phyloP scores from a whole-genome alignment of 2,888 invertebrate species.

The Anthophora plumipes region DNA sequence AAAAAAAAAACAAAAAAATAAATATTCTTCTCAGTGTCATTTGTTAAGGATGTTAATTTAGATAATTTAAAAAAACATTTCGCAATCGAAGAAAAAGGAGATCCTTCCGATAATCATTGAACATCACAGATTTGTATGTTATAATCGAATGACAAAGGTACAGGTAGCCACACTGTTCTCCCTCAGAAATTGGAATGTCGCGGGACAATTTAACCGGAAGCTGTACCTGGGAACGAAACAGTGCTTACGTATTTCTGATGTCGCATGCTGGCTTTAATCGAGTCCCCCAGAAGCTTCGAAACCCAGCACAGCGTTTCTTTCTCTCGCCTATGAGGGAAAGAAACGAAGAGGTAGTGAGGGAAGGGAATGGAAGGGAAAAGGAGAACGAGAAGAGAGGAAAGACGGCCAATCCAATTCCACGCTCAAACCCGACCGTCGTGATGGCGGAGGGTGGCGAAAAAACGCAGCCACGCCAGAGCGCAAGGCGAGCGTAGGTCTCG shows the following conservation, averaged over 20 bases:
- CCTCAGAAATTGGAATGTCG: constrained; percentile 31
- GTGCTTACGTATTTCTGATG: constrained; percentile 57
- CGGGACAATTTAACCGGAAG: constrained; percentile 55
- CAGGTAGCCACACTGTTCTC: constrained; percentile 21
- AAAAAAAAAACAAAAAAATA: too few relatives aligned
- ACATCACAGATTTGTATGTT: background rate
- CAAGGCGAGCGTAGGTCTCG: constrained; percentile 64
- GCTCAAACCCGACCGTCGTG: constrained; percentile 73
- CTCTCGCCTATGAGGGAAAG: constrained; percentile 34
- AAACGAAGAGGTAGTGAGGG: constrained; percentile 33
- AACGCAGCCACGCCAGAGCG: constrained; percentile 68
- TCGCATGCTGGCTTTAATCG: constrained; percentile 66
- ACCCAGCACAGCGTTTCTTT: constrained; percentile 64
- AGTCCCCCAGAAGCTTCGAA: constrained; percentile 65
- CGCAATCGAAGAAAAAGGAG: background rate
- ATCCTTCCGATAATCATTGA: background rate
- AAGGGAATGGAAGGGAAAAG: too few relatives aligned
- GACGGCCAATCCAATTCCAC: constrained; percentile 77
- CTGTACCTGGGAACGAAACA: constrained; percentile 38
- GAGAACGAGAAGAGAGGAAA: constrained; percentile 59
- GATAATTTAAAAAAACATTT: background rate
- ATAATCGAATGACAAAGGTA: constrained; percentile 10
- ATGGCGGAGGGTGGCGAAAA: constrained; percentile 74
- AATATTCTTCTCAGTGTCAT: too few relatives aligned
- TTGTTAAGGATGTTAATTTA: too few relatives aligned